These are phyloP conservation scores for Ctenomys sociabilis DNA, from an alignment of 2,113 vertebrate species.

Conservation along the genomic window DNA sequence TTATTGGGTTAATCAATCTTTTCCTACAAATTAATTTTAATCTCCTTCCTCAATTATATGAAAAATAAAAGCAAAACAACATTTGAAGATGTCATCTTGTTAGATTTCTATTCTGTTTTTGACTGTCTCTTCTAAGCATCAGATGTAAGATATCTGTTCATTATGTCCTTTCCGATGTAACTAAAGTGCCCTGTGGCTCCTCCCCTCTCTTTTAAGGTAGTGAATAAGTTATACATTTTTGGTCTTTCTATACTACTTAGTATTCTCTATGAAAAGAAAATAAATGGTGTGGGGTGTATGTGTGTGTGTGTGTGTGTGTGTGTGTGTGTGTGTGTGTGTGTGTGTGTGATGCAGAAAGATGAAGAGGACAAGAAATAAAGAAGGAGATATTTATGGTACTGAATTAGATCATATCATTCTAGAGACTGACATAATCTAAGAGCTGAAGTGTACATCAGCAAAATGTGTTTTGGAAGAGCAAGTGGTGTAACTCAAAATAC, in stretches of 20 bases:
- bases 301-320: background rate
- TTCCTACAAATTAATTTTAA: slow-evolving; percentile 5
- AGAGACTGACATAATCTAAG: background rate
- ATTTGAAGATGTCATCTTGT: background rate
- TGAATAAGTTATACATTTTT: background rate
- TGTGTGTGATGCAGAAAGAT: background rate
- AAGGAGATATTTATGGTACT: background rate
- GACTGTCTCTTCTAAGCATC: background rate
- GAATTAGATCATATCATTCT: background rate
- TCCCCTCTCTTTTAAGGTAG: background rate
- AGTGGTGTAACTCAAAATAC: background rate
- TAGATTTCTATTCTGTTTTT: background rate
- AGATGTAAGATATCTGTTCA: background rate
- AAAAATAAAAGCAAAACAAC: background rate
- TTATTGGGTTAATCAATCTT: slow-evolving; percentile 22
- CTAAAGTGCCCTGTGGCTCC: background rate
- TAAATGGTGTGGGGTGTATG: too few species aligned
- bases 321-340: background rate
- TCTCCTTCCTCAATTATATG: slow-evolving; percentile 2
- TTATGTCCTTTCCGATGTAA: background rate
- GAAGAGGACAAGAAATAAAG: background rate
- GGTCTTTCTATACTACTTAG: background rate
- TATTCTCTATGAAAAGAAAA: background rate
- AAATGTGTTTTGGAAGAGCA: background rate
- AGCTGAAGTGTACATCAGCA: background rate